phyloP scores from a whole-genome alignment of 2,113 vertebrate genomes.

The Cyprinodon tularosa region DNA sequence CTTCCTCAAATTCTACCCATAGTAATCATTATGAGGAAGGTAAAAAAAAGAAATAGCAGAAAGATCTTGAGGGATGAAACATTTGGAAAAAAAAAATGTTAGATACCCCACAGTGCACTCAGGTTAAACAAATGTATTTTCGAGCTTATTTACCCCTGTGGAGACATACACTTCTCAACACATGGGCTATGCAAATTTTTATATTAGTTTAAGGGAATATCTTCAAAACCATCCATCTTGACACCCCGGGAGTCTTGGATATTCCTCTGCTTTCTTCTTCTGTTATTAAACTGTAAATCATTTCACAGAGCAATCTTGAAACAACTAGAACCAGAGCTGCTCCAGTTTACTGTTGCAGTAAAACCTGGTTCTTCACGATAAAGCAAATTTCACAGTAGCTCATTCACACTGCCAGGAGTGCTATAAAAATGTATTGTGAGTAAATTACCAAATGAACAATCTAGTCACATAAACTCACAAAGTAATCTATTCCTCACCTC shows the following conservation, averaged over 20 bases:
- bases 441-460: constrained; percentile 36
- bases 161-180: constrained; percentile 43
- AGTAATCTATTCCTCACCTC: constrained; percentile 11
- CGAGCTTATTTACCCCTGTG: constrained; percentile 48
- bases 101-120: constrained; percentile 52
- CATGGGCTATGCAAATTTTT: constrained; percentile 59
- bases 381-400: constrained; percentile 40
- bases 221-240: constrained; percentile 57
- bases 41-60: constrained; percentile 15
- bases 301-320: constrained; percentile 56
- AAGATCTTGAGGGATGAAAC: constrained; percentile 45
- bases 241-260: constrained; percentile 60
- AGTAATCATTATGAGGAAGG: constrained; percentile 54
- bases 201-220: constrained; percentile 60
- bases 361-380: constrained; percentile 42
- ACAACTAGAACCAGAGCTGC: constrained; percentile 52
- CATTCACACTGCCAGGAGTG: constrained; percentile 48
- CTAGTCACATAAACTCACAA: neutral
- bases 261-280: constrained; percentile 57
- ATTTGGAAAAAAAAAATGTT: constrained; percentile 44
- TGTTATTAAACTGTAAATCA: constrained; percentile 80
- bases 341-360: constrained; percentile 57
- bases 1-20: constrained; percentile 28
- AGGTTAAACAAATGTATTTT: constrained; percentile 58
- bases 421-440: constrained; percentile 37